Evolutionary conservation across 2,113 vertebrate species (phyloP), one percentile per base, ranked within the genome.

Genomic region (Tragulus kanchil): DNA sequence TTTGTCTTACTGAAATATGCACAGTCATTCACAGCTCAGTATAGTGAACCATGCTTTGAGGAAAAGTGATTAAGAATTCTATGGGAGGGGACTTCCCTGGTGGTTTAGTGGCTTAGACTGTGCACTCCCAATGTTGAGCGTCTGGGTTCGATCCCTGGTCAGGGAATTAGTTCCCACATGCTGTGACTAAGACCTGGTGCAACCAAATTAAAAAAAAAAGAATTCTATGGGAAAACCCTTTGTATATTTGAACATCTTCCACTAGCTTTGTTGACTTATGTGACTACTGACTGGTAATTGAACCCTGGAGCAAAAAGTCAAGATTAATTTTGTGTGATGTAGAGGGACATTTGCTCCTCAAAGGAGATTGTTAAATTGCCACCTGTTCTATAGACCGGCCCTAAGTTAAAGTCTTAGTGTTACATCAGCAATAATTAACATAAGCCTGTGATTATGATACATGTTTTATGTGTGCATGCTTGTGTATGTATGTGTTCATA

Each of bases 221-320:
- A 92, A 64, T 75, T 90, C 58, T 54, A 2, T 31, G n/a, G 82
- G n/a, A 79, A 73, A 81, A 84, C 23, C 3, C 11, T 98, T 90
- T 78, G 4, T 73, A 14, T 91, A 42, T 96, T 91, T 61, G n/a
- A 65, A 45, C 23, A 50, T 84, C 31, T 87, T 79, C 25, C 28
- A n/a, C 78, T 67, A 69, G 25, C 36, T 88, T 85, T 86, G 2
- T 16, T 52, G 36, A 52, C 48, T 93, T 21, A 31, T 48, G 25
- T 92, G 93, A 52, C 85, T 93, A 23, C 54, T 83, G 69, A 95
- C 65, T 42, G 69, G 1, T 86, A 59, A 5, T 77, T 77, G 56
- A 78, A 19, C 79, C 69, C 89, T 28, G 50, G 52, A 83, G 31
- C 56, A 89, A 64, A 81, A n/a, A 89, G 59, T 56, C 23, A 58